Conservation (phyloP, 1,140 invertebrate species). For the Drosophila pruinosa region DNA sequence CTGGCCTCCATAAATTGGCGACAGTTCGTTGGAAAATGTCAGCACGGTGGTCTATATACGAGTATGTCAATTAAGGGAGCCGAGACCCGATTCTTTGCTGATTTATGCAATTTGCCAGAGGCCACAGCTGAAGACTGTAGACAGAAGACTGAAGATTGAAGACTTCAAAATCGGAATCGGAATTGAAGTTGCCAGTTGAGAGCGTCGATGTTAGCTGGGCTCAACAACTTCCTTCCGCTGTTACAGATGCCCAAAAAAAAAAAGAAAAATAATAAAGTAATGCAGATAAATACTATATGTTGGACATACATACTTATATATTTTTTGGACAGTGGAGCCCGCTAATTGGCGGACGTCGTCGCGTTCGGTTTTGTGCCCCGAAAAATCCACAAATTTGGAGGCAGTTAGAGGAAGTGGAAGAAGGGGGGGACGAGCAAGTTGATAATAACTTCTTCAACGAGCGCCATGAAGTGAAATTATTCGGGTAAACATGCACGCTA, state of each 20-base stretch:
- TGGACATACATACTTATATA: too few species aligned
- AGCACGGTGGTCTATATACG: constrained; percentile 66
- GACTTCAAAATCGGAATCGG: constrained; percentile 20
- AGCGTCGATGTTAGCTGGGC: neutral
- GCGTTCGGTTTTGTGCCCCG: constrained; percentile 53
- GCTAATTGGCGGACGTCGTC: constrained; percentile 77
- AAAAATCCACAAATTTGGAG: constrained; percentile 22
- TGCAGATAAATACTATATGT: constrained; percentile 8
- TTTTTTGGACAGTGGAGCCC: constrained; percentile 52
- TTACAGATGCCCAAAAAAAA: constrained; percentile 64
- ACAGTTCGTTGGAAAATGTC: constrained; percentile 68
- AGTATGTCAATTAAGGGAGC: constrained; percentile 69
- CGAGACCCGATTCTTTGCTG: constrained; percentile 32
- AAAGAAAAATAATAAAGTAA: constrained; percentile 9
- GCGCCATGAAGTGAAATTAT: constrained; percentile 79
- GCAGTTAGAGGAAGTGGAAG: too few species aligned
- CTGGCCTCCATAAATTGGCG: constrained; percentile 66
- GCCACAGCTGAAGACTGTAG: constrained; percentile 12
- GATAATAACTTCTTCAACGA: constrained; percentile 81
- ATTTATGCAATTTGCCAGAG: constrained; percentile 70
- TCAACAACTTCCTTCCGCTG: constrained; percentile 78
- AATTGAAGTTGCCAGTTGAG: neutral
- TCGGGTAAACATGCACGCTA: constrained; percentile 79
- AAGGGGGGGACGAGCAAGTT: constrained; percentile 21
- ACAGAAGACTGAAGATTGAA: neutral